Percentiles rank a stretch among this genome's conserved stretches.
These are phyloP conservation scores for Yponomeuta cagnagella DNA, from an alignment of 2,888 invertebrate genomes.

Conservation along the genomic window DNA sequence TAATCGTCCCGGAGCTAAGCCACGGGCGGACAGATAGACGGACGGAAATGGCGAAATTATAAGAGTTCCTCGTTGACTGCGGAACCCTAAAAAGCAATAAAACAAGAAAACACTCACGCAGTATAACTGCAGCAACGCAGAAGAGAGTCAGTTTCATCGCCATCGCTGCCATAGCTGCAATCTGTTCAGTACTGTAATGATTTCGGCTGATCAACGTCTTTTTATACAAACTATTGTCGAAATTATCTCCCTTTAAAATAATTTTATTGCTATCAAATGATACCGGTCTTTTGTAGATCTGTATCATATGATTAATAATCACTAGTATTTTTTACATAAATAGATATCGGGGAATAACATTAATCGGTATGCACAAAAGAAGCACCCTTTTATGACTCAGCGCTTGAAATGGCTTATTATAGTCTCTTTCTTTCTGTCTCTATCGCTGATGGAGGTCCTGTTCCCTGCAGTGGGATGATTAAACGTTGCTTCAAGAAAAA, in stretches of 20 bases:
- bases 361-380: too few relatives aligned
- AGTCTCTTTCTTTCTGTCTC: too few relatives aligned
- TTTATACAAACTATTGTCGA: background rate
- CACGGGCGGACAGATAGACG: too few relatives aligned
- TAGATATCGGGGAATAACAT: constrained; percentile 8
- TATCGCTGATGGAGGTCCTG: too few relatives aligned
- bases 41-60: too few relatives aligned
- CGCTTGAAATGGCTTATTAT: too few relatives aligned
- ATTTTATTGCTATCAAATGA: background rate
- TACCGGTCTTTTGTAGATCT: background rate
- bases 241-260: background rate
- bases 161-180: background rate
- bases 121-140: background rate
- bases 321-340: background rate
- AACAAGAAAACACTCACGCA: background rate
- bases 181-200: background rate
- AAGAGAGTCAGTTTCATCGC: background rate
- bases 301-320: background rate
- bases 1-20: too few relatives aligned
- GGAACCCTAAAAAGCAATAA: background rate
- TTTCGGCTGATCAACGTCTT: background rate
- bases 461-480: too few relatives aligned
- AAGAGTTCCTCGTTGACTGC: too few relatives aligned
- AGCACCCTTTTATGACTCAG: too few relatives aligned
- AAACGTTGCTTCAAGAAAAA: too few relatives aligned